Conservation (phyloP, 2,113 vertebrate species). For the Coreoperca whiteheadi region DNA sequence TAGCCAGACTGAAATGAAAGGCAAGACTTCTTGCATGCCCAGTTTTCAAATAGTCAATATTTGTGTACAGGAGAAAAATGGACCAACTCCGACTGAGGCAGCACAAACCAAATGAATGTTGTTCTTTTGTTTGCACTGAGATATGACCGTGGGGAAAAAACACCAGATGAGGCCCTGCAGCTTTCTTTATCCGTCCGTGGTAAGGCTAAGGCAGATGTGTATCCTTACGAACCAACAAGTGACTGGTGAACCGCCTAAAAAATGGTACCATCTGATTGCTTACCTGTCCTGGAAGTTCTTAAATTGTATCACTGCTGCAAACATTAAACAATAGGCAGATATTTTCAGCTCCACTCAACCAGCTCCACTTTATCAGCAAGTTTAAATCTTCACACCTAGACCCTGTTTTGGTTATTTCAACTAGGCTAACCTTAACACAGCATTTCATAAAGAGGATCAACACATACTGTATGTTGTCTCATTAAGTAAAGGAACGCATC, state of each 20-base stretch:
- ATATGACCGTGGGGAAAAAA: not conserved
- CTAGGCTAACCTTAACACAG: not conserved
- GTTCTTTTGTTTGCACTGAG: conserved; percentile 20
- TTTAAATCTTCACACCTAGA: not conserved
- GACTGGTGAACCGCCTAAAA: not conserved
- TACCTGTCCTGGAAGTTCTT: conserved; percentile 8
- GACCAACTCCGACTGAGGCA: conserved; percentile 14
- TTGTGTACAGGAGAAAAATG: conserved; percentile 16
- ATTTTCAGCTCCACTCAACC: not conserved
- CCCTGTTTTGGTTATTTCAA: not conserved
- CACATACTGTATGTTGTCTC: not conserved
- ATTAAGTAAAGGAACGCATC: not conserved
- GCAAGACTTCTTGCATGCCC: conserved; percentile 1
- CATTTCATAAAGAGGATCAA: not conserved
- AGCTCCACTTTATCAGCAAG: not conserved
- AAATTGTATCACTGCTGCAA: not conserved
- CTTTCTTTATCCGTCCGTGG: conserved; percentile 11
- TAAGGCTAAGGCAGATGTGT: not conserved
- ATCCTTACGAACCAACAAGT: not conserved
- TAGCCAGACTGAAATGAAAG: conserved; percentile 33
- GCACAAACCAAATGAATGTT: conserved; percentile 7
- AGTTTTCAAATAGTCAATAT: conserved; percentile 39
- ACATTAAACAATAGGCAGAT: not conserved
- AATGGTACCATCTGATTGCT: not conserved
- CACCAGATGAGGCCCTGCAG: not conserved